These are phyloP conservation scores for Alosa alosa DNA, from an alignment of 2,113 vertebrate genomes.

Conservation along the genomic window DNA sequence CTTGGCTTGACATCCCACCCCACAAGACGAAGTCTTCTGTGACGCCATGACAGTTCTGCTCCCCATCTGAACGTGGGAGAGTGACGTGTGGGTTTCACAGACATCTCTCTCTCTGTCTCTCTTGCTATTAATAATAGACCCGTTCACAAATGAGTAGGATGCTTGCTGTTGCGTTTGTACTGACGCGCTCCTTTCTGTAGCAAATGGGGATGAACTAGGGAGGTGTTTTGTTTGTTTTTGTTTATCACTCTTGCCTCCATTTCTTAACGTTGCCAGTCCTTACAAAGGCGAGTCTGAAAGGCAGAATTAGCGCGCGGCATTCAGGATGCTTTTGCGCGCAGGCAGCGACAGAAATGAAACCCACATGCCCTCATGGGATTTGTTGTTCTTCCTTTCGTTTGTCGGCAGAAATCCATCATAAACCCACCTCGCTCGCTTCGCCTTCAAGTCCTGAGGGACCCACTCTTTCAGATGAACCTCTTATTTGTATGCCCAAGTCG, in stretches of 20 bases:
- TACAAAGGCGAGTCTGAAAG: background rate
- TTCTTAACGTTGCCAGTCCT: background rate
- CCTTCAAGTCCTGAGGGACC: background rate
- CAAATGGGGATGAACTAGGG: background rate
- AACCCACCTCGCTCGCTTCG: background rate
- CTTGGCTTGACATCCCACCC: background rate
- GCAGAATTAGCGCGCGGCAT: background rate
- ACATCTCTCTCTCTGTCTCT: background rate
- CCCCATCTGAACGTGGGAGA: background rate
- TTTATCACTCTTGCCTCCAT: background rate
- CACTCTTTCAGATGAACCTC: background rate
- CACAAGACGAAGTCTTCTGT: too few relatives aligned
- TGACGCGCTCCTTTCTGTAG: background rate
- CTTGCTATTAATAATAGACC: background rate
- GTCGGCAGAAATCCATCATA: slow-evolving; percentile 2
- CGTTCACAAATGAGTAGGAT: background rate
- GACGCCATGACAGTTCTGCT: too few relatives aligned
- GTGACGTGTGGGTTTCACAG: background rate
- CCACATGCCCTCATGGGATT: background rate
- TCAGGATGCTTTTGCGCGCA: background rate
- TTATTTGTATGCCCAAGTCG: background rate
- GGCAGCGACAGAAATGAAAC: background rate
- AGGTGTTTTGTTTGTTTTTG: background rate
- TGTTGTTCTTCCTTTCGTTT: slow-evolving; percentile 1
- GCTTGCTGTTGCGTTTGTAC: background rate